Conservation (phyloP, 1,140 invertebrate species). For the Scaptomyza hsui region DNA sequence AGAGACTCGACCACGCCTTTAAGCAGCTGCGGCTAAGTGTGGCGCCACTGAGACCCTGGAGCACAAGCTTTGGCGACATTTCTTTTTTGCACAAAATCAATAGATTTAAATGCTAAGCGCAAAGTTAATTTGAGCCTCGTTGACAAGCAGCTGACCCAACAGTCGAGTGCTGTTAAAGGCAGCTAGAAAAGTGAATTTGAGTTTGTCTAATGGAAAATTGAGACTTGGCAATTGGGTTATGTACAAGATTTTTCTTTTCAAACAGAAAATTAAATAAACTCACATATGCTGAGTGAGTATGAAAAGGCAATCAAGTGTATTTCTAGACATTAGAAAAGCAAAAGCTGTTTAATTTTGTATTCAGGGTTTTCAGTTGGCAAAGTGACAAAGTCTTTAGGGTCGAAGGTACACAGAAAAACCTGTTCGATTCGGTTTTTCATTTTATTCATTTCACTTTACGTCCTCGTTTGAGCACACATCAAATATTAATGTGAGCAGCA, state of each 20-base stretch:
- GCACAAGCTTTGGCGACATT: slow-evolving; percentile 18
- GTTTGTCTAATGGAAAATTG: slow-evolving; percentile 16
- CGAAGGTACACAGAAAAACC: background rate
- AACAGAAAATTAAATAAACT: no score
- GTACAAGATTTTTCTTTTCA: background rate
- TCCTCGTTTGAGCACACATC: slow-evolving; percentile 11
- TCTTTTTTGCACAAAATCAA: slow-evolving; percentile 47
- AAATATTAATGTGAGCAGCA: slow-evolving; percentile 35
- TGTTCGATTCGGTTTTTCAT: background rate
- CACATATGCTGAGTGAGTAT: no score
- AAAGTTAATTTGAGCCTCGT: slow-evolving; percentile 21
- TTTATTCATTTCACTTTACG: background rate
- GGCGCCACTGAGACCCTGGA: slow-evolving; percentile 17
- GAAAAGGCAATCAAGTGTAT: no score
- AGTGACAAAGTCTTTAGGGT: no score
- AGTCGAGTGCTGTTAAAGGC: slow-evolving; percentile 2
- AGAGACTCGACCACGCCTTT: slow-evolving; percentile 26
- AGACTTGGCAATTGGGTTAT: background rate
- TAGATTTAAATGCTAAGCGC: slow-evolving; percentile 55
- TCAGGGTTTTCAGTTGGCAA: no score
- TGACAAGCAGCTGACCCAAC: background rate
- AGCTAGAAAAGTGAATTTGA: slow-evolving; percentile 24
- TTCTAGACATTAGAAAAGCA: no score
- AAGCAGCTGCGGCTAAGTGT: background rate
- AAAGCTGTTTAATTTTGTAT: no score